phyloP scores from a whole-genome alignment of 2,888 invertebrate species.

The Maniola hyperantus region DNA sequence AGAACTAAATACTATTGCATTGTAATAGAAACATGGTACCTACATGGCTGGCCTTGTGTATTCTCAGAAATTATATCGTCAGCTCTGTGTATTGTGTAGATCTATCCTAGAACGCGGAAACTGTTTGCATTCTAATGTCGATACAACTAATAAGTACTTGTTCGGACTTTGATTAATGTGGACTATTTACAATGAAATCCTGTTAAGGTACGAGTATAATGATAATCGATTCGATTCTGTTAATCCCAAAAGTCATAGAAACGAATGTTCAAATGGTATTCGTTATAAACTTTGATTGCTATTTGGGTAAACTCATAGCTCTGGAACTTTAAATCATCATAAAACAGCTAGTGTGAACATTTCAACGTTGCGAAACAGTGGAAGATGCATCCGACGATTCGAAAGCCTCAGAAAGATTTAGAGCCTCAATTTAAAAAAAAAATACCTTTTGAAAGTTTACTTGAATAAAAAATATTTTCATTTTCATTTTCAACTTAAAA shows the following conservation, averaged over 20 bases:
- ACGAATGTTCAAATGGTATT: too few species aligned
- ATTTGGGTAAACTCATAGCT: too few species aligned
- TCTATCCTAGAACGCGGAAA: conserved; percentile 37
- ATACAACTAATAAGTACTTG: conserved; percentile 26
- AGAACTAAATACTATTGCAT: conserved; percentile 9
- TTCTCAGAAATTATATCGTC: conserved; percentile 34
- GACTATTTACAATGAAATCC: conserved; percentile 29
- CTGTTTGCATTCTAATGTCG: conserved; percentile 36
- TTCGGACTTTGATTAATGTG: conserved; percentile 34
- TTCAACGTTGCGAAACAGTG: too few species aligned
- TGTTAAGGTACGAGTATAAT: background rate
- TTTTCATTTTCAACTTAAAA: too few species aligned
- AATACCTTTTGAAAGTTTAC: too few species aligned
- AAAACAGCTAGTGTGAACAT: too few species aligned
- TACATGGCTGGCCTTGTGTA: conserved; percentile 25
- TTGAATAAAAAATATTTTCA: too few species aligned
- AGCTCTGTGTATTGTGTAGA: conserved; percentile 28
- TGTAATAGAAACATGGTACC: conserved; percentile 19
- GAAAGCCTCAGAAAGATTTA: too few species aligned
- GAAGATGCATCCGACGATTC: too few species aligned
- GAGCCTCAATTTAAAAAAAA: too few species aligned
- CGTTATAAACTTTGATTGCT: too few species aligned
- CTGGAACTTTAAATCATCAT: too few species aligned
- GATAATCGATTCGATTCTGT: background rate
- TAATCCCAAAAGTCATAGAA: background rate